These are phyloP conservation scores for Ceyx margarethae DNA, from an alignment of 2,113 vertebrate genomes.

Conservation along the genomic window DNA sequence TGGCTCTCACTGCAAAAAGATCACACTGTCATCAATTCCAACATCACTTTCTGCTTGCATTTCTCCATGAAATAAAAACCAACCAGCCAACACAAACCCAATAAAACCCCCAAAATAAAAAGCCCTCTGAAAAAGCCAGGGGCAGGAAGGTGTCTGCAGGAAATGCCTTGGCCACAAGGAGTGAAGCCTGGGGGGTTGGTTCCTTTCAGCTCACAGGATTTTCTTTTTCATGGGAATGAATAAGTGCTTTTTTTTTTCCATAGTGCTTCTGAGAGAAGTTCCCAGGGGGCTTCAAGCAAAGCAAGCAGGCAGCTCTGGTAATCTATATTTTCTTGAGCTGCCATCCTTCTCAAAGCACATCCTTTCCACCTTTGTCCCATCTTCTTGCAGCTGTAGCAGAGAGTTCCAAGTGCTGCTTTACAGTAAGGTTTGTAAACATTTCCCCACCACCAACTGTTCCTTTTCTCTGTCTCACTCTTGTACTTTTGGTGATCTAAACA, in stretches of 20 bases:
- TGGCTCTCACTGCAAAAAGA: background rate
- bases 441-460: slow-evolving; percentile 30
- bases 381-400: background rate
- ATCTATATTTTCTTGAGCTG: background rate
- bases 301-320: slow-evolving; percentile 31
- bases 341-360: background rate
- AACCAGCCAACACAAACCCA: too few species aligned
- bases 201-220: background rate
- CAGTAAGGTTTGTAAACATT: slow-evolving; percentile 52
- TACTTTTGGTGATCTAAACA: slow-evolving; percentile 35
- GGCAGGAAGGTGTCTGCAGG: background rate
- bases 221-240: background rate
- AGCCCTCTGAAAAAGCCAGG: background rate
- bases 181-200: background rate
- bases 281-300: background rate
- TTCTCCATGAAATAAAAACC: background rate
- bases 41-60: background rate
- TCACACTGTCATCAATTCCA: background rate
- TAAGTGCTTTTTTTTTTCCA: background rate
- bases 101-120: background rate
- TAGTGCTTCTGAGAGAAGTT: background rate
- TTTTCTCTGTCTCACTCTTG: slow-evolving; percentile 49
- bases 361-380: background rate
- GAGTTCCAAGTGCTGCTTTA: slow-evolving; percentile 31
- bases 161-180: background rate